phyloP scores from a whole-genome alignment of 2,888 invertebrate genomes.

The Metallyticus violacea region DNA sequence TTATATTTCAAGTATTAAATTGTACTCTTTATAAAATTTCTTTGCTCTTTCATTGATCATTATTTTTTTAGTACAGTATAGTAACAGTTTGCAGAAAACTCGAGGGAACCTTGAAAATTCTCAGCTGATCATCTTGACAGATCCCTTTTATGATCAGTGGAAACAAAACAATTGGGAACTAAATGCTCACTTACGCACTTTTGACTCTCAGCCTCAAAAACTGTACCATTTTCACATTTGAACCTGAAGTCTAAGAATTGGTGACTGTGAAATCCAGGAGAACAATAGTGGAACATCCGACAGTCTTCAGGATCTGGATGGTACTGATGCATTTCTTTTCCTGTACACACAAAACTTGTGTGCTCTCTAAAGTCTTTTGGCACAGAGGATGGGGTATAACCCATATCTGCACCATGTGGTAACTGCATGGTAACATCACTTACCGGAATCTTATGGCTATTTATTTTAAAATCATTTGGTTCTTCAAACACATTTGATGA shows the following conservation, averaged over 20 bases:
- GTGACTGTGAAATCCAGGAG: slow-evolving; percentile 54
- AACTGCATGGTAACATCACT: background rate
- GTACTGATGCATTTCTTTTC: slow-evolving; percentile 53
- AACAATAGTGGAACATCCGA: slow-evolving; percentile 59
- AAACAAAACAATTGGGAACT: background rate
- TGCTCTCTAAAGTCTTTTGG: slow-evolving; percentile 28
- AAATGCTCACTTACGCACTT: slow-evolving; percentile 23
- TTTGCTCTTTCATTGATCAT: too few species aligned
- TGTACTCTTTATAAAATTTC: too few species aligned
- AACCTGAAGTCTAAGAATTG: slow-evolving; percentile 59
- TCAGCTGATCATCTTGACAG: background rate
- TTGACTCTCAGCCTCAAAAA: slow-evolving; percentile 51
- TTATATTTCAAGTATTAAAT: too few species aligned
- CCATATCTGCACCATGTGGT: background rate
- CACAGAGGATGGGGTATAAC: background rate
- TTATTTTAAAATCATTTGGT: too few species aligned
- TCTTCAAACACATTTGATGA: background rate
- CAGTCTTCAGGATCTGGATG: slow-evolving; percentile 58
- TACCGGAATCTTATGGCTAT: too few species aligned
- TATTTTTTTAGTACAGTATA: too few species aligned
- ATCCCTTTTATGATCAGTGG: background rate
- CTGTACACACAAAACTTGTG: slow-evolving; percentile 54
- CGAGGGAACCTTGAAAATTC: background rate
- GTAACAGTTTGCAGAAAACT: background rate
- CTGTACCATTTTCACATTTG: slow-evolving; percentile 57